Conservation (phyloP, 2,797 vertebrate species). For the Gymnocypris eckloni region DNA sequence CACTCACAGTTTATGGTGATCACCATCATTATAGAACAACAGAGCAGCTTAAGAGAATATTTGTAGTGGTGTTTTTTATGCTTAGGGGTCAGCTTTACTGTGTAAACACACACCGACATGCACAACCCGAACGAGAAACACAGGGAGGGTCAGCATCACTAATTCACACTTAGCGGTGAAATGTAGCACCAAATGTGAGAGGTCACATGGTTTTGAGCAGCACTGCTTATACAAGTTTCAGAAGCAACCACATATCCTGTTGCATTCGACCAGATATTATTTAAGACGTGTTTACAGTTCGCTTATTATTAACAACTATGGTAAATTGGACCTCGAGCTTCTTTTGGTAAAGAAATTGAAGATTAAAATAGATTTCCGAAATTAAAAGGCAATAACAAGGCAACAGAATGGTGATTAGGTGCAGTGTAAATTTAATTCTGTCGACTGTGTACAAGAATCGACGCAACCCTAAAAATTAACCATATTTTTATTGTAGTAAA, state of each 20-base stretch:
- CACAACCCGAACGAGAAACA: neutral
- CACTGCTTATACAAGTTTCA: slow-evolving; percentile 24
- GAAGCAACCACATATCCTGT: slow-evolving; percentile 29
- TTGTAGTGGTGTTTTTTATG: slow-evolving; percentile 13
- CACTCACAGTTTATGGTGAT: slow-evolving; percentile 5
- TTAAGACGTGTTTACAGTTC: neutral
- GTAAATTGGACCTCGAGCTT: too few species aligned
- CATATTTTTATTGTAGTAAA: too few species aligned
- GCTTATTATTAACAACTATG: neutral
- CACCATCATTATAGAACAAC: slow-evolving; percentile 14
- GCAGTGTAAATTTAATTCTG: too few species aligned
- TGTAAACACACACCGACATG: slow-evolving; percentile 32
- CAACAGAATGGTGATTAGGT: neutral
- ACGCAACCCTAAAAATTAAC: too few species aligned
- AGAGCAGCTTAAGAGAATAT: slow-evolving; percentile 15
- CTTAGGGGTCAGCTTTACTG: slow-evolving; percentile 17
- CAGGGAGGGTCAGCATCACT: slow-evolving; percentile 9
- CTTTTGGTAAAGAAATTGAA: too few species aligned
- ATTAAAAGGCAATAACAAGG: neutral
- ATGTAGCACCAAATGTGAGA: slow-evolving; percentile 30
- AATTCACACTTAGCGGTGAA: slow-evolving; percentile 31
- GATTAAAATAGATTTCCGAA: neutral
- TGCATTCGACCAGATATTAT: neutral
- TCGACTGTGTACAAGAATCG: too few species aligned
- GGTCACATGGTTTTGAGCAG: neutral